Evolutionary conservation across 2,888 invertebrate species (phyloP).

Genomic region (Hirtodrosophila histrioides): DNA sequence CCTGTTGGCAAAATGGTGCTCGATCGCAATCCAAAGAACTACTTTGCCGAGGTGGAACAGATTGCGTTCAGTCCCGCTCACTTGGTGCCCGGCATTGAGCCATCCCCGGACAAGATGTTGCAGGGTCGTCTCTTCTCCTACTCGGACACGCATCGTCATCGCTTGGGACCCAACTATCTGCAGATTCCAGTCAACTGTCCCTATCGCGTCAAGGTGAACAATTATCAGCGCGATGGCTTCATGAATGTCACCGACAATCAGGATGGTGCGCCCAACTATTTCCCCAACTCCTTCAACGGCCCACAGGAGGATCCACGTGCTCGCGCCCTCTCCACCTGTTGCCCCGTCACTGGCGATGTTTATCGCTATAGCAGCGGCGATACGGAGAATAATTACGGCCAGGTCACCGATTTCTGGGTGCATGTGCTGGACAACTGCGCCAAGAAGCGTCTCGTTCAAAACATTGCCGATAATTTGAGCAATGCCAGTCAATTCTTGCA

Average conservation of each 20-base stretch:
- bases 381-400: slow-evolving; percentile 94
- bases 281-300: slow-evolving; percentile 97
- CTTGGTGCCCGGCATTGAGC: slow-evolving; percentile 95
- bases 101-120: slow-evolving; percentile 97
- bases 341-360: slow-evolving; percentile 90
- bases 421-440: slow-evolving; percentile 91
- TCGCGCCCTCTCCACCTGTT: slow-evolving; percentile 86
- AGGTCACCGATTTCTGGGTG: slow-evolving; percentile 92
- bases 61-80: slow-evolving; percentile 96
- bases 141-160: slow-evolving; percentile 95
- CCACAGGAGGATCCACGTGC: slow-evolving; percentile 90
- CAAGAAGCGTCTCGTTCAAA: slow-evolving; percentile 89
- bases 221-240: slow-evolving; percentile 96
- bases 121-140: slow-evolving; percentile 95
- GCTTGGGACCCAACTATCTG: slow-evolving; percentile 95
- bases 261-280: slow-evolving; percentile 96
- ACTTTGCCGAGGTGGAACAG: slow-evolving; percentile 97
- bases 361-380: slow-evolving; percentile 91
- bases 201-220: slow-evolving; percentile 88
- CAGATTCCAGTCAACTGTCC: slow-evolving; percentile 99
- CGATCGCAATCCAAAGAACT: slow-evolving; percentile 95
- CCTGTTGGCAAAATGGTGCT: slow-evolving; percentile 94
- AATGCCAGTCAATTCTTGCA: slow-evolving; percentile 94
- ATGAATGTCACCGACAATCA: slow-evolving; percentile 91
- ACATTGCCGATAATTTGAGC: slow-evolving; percentile 91